Conservation (phyloP, 64 coral and sea anemone genomes). For the Pocillopora damicornis region DNA sequence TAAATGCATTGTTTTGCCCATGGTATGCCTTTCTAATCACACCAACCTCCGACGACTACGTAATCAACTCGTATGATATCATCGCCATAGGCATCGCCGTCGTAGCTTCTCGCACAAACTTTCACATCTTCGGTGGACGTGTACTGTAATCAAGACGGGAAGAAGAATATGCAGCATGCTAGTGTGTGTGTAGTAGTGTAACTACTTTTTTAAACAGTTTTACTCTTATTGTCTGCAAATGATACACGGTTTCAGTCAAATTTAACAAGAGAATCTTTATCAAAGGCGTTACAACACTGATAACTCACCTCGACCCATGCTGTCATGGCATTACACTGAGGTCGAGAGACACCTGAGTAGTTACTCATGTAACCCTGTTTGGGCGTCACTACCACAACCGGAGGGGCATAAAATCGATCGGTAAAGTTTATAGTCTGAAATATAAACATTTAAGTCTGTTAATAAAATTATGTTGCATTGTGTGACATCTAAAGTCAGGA, state of each 20-base stretch:
- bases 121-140: neutral
- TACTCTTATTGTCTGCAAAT: no score
- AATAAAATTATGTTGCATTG: no score
- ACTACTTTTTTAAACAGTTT: no score
- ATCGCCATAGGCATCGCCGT: neutral
- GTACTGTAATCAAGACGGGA: neutral
- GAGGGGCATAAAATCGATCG: neutral
- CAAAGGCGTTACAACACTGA: no score
- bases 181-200: no score
- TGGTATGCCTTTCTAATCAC: no score
- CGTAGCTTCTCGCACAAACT: neutral
- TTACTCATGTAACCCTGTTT: neutral
- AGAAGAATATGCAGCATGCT: no score
- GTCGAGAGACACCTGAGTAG: neutral
- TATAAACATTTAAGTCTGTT: neutral
- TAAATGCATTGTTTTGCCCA: no score
- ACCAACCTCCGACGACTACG: neutral
- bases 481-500: no score
- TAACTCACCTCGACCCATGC: neutral
- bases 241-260: no score
- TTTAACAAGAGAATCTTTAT: no score
- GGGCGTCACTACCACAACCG: neutral
- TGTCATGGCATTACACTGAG: neutral
- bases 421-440: neutral
- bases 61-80: neutral